phyloP scores from a whole-genome alignment of 2,797 vertebrate species.

The Enteromius treurensis region DNA sequence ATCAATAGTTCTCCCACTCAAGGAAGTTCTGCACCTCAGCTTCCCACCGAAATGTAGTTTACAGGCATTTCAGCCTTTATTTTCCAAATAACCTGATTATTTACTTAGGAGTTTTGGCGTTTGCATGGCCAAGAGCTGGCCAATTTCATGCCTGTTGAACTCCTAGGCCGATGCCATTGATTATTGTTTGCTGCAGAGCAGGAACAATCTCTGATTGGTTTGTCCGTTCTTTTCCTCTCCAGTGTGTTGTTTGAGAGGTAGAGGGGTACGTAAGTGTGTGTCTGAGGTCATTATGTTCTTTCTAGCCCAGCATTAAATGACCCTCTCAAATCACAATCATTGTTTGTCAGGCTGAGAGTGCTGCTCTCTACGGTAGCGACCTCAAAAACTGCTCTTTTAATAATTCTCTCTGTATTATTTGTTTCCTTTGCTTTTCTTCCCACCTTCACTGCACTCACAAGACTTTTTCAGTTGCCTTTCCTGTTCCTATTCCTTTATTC shows the following conservation, averaged over 20 bases:
- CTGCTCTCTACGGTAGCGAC: background rate
- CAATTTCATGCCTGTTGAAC: constrained; percentile 61
- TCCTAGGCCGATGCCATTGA: constrained; percentile 49
- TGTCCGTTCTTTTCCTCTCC: background rate
- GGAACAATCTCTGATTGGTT: constrained; percentile 24
- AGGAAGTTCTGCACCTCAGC: constrained; percentile 5
- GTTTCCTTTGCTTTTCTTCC: background rate
- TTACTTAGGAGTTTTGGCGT: constrained; percentile 37
- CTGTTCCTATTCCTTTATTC: background rate
- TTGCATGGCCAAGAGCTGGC: constrained; percentile 41
- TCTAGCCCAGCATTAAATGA: background rate
- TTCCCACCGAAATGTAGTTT: background rate
- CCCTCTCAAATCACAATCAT: constrained; percentile 32
- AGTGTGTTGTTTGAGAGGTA: constrained; percentile 3
- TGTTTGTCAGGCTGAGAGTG: constrained; percentile 13
- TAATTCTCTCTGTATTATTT: constrained; percentile 10
- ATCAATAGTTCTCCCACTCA: constrained; percentile 28
- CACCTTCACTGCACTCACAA: background rate
- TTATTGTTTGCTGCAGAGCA: constrained; percentile 44
- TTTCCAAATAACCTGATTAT: constrained; percentile 33
- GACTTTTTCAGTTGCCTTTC: background rate
- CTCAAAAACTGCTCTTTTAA: constrained; percentile 40
- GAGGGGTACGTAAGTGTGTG: background rate
- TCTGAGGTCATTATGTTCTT: constrained; percentile 25
- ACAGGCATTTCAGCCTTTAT: constrained; percentile 27